These are phyloP conservation scores for Zoanthus gigantus DNA, from an alignment of 92 coral and sea anemone species.

Conservation along the genomic window DNA sequence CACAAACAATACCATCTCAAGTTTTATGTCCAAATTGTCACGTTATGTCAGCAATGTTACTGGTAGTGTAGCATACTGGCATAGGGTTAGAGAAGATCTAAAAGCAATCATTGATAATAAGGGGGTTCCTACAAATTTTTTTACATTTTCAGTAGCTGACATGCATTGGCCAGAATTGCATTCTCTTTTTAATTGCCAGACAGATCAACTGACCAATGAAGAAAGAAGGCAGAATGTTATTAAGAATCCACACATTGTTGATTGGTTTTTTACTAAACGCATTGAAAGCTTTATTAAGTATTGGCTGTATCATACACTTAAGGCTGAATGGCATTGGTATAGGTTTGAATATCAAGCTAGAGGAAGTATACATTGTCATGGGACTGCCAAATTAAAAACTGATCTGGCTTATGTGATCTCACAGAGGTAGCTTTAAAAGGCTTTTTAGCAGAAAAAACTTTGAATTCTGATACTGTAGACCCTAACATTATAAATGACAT, in stretches of 20 bases:
- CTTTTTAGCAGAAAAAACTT: conserved; percentile 1
- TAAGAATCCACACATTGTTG: too few relatives aligned
- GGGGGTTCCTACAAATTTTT: not conserved
- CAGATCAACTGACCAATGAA: too few relatives aligned
- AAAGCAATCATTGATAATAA: not conserved
- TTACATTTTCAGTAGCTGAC: too few relatives aligned
- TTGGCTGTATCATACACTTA: not conserved
- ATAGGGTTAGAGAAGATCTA: too few relatives aligned
- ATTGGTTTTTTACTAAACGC: not conserved
- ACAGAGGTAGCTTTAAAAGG: not conserved
- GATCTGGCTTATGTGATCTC: not conserved
- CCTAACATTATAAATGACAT: not conserved
- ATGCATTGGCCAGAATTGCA: too few relatives aligned
- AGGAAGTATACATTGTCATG: too few relatives aligned
- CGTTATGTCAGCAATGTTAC: conserved; percentile 24
- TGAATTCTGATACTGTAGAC: conserved; percentile 3
- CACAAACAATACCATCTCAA: conserved; percentile 1
- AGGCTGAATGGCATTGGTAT: not conserved
- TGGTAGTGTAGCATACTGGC: not conserved
- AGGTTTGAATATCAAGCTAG: too few relatives aligned
- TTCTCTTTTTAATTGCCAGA: too few relatives aligned
- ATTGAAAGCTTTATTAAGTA: not conserved
- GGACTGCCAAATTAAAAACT: not conserved
- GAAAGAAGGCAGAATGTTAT: too few relatives aligned
- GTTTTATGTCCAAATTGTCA: conserved; percentile 23